phyloP scores from a whole-genome alignment of 1,140 invertebrate genomes.

The Wasmannia auropunctata region DNA sequence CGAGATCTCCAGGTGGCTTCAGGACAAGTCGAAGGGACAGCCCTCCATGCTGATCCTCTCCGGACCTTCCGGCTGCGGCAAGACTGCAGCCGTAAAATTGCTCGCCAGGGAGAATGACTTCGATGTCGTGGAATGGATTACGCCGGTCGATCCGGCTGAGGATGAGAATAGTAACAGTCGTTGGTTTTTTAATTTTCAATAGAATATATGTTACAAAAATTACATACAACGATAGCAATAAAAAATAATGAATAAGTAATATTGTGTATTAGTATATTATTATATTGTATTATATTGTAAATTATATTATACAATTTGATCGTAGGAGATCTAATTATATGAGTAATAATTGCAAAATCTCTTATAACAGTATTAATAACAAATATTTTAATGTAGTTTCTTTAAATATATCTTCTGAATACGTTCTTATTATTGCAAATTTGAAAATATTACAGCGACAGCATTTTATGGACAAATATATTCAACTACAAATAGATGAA shows the following conservation, averaged over 20 bases:
- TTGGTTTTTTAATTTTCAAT: too few relatives aligned
- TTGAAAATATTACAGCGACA: neutral
- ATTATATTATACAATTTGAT: too few relatives aligned
- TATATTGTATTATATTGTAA: too few relatives aligned
- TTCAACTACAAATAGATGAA: neutral
- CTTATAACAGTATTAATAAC: too few relatives aligned
- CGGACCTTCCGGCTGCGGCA: constrained; percentile 90
- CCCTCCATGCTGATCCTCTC: constrained; percentile 88
- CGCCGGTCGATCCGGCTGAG: constrained; percentile 87
- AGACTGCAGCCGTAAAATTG: constrained; percentile 88
- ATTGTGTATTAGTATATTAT: too few relatives aligned
- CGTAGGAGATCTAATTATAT: too few relatives aligned
- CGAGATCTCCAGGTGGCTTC: constrained; percentile 80
- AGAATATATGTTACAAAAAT: too few relatives aligned
- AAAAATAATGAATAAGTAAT: too few relatives aligned
- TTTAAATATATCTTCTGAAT: neutral
- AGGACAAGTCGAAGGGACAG: constrained; percentile 76
- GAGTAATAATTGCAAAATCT: too few relatives aligned
- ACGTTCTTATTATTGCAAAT: too few relatives aligned
- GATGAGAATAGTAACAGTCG: constrained; percentile 83
- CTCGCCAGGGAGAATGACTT: constrained; percentile 87
- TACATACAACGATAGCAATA: too few relatives aligned
- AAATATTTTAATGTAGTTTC: too few relatives aligned
- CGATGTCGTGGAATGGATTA: constrained; percentile 90
- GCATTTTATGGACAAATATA: neutral